Conservation (phyloP, 1,140 invertebrate species). For the Subanguina moxae region DNA sequence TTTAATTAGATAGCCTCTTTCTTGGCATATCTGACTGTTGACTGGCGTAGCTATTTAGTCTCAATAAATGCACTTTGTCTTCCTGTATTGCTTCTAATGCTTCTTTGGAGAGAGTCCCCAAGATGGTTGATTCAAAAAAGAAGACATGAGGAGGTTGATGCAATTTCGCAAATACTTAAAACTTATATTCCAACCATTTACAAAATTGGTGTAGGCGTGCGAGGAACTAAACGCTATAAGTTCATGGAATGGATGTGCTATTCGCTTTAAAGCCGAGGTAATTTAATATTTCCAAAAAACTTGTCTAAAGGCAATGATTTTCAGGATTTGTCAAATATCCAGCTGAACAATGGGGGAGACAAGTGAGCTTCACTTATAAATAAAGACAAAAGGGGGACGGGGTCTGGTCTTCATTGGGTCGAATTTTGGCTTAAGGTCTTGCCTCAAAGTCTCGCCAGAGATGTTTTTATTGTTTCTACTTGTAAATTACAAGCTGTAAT, state of each 20-base stretch:
- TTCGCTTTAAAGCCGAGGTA: constrained; percentile 14
- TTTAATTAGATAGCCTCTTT: constrained; percentile 39
- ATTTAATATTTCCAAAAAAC: too few species aligned
- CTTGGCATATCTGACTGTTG: constrained; percentile 32
- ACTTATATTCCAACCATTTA: background rate
- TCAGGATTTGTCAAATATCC: constrained; percentile 37
- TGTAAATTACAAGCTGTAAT: background rate
- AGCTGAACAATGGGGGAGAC: constrained; percentile 20
- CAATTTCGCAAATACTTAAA: too few species aligned
- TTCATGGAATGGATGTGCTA: constrained; percentile 30
- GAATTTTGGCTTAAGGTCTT: background rate
- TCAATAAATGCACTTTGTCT: constrained; percentile 35
- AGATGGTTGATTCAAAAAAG: constrained; percentile 46
- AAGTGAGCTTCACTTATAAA: constrained; percentile 22
- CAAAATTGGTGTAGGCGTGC: too few species aligned
- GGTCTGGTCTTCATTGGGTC: background rate
- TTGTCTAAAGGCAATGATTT: too few species aligned
- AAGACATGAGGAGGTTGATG: constrained; percentile 19
- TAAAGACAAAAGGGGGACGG: background rate
- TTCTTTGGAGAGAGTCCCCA: constrained; percentile 49
- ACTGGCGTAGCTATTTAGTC: constrained; percentile 41
- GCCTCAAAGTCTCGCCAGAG: background rate
- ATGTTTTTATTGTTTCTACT: too few species aligned
- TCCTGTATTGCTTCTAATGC: constrained; percentile 44
- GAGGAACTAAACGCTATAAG: constrained; percentile 37